phyloP scores from a whole-genome alignment of 2,113 vertebrate genomes.

The Columba livia region DNA sequence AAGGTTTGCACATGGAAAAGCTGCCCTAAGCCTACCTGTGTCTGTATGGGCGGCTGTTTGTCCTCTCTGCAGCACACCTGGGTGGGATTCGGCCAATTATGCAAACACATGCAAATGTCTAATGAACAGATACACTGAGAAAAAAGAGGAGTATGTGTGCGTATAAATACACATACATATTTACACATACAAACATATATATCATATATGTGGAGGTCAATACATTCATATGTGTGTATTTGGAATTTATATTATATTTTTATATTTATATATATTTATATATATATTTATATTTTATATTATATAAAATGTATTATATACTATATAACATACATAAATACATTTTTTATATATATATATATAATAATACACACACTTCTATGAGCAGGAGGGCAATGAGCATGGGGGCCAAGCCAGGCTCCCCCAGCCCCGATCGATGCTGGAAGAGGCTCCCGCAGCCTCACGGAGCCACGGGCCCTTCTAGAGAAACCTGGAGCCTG shows the following conservation, averaged over 20 bases:
- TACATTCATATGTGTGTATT: no score
- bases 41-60: accelerated
- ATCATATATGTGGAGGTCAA: neutral
- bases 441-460: neutral
- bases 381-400: no score
- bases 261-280: no score
- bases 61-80: neutral
- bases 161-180: accelerated
- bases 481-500: neutral
- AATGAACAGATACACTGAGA: accelerated
- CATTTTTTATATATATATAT: no score
- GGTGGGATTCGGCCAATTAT: neutral
- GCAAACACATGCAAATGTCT: no score
- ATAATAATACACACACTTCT: no score
- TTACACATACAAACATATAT: neutral
- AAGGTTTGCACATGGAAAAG: neutral
- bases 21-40: neutral
- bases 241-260: no score
- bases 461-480: neutral
- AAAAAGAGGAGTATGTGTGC: no score
- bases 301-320: no score
- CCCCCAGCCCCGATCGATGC: neutral
- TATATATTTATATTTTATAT: no score
- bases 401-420: no score
- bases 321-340: no score